Evolutionary conservation across 2,888 invertebrate species (phyloP).

Genomic region (Ornithoptera alexandrae): DNA sequence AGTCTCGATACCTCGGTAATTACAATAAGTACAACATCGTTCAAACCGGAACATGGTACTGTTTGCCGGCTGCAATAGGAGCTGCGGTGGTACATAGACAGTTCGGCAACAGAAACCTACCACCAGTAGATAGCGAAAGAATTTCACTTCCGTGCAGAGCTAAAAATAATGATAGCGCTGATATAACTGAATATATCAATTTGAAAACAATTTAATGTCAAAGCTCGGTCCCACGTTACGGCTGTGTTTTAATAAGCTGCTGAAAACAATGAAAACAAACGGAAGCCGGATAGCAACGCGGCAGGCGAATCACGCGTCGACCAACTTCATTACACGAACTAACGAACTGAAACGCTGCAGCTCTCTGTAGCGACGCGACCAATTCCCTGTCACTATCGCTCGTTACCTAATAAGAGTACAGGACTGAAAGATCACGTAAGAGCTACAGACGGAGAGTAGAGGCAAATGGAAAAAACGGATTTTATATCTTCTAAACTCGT

Average conservation of each 20-base stretch:
- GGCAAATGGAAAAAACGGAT: too few relatives aligned
- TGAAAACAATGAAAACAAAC: conserved; percentile 6
- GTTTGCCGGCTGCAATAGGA: too few relatives aligned
- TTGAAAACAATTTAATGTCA: background rate
- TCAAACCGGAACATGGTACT: too few relatives aligned
- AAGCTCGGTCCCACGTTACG: background rate
- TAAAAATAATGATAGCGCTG: too few relatives aligned
- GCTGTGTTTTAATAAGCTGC: background rate
- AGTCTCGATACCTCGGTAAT: too few relatives aligned
- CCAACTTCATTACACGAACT: conserved; percentile 30
- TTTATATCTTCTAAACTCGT: too few relatives aligned
- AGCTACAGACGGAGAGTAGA: background rate
- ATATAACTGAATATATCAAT: background rate
- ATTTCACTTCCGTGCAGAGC: too few relatives aligned
- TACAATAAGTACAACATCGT: too few relatives aligned
- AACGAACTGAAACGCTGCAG: conserved; percentile 32
- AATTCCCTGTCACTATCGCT: background rate
- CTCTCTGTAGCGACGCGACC: conserved; percentile 2
- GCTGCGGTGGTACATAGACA: too few relatives aligned
- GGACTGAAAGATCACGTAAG: background rate
- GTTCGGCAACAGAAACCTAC: too few relatives aligned
- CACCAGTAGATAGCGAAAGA: too few relatives aligned
- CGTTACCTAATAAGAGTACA: background rate
- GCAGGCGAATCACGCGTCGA: conserved; percentile 17
- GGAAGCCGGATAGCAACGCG: conserved; percentile 1